Base-by-base conservation (phyloP, 2,888 invertebrate genomes). In the Chymomyza fuscimana region DNA sequence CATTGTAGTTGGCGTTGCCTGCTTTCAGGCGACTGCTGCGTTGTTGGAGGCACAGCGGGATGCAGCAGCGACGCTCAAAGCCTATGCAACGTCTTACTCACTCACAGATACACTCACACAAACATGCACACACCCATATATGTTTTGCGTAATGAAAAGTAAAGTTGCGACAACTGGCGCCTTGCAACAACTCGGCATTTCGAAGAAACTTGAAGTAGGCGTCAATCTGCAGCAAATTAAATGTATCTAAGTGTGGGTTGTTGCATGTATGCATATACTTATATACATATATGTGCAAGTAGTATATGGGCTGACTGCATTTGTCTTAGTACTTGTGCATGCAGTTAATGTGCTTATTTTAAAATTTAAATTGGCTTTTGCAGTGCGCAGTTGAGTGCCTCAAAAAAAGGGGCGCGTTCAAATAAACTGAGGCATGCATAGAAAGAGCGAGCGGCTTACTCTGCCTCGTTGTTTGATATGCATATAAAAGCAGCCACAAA, bases 281-380 rank as follows among this genome's bases (percentile, higher is more conserved):
- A 19, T 56, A 15, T 63, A 46, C 3, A 62, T 52, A n/a, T 10
- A 29, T 19, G 58, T 9, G 40, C 12, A 50, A 16, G 46, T 12
- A 19, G 62, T 7, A 60, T 1, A 67, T 6, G 10, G 15, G 5
- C 16, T 15, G 72, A 9, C 65, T 63, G 67, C 52, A 72, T 74
- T 73, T 73, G 68, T 70, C 68, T 81, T 75, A 67, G 73, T 70
- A 64, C 77, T 80, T 73, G 71, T 76, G 79, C 76, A 76, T 85
- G 87, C 82, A 86, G 86, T 84, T 88, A 88, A 87, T 87, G 80
- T 88, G 87, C 86, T 87, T 87, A 86, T 87, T 87, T 88, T 86
- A 82, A 87, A 88, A 88, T 87, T 87, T 88, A 87, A 87, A 87
- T 87, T 87, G 87, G 84, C 87, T 87, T 81, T 81, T 82, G 86